phyloP scores from a whole-genome alignment of 2,888 invertebrate genomes.

The Coremacera marginata region DNA sequence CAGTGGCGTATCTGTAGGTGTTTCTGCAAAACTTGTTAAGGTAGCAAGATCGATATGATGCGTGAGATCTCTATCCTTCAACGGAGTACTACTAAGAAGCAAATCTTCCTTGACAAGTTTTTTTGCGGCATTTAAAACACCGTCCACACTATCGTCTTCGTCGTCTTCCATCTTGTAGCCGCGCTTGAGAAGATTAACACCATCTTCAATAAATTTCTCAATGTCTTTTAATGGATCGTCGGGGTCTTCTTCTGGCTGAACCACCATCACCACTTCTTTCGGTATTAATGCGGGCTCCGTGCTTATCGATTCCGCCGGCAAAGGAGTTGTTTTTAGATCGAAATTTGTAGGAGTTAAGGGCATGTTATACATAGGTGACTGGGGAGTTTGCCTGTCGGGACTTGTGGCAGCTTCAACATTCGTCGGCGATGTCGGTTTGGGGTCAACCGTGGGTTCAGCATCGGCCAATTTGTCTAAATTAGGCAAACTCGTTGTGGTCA shows the following conservation, averaged over 20 bases:
- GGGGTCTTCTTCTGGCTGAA: conserved; percentile 50
- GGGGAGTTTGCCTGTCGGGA: too few relatives aligned
- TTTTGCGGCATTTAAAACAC: conserved; percentile 18
- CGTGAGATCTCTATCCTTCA: not conserved
- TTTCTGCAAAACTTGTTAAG: conserved; percentile 48
- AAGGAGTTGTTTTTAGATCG: not conserved
- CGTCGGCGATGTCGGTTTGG: too few relatives aligned
- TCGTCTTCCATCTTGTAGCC: conserved; percentile 61
- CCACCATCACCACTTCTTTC: not conserved
- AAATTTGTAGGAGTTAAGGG: conserved; percentile 7
- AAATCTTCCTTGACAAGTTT: conserved; percentile 12
- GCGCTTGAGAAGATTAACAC: conserved; percentile 63
- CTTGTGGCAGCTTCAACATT: too few relatives aligned
- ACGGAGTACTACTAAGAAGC: not conserved
- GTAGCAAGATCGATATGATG: not conserved
- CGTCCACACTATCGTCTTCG: conserved; percentile 39
- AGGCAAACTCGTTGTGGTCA: not conserved
- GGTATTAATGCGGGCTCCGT: not conserved
- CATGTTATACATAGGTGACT: too few relatives aligned
- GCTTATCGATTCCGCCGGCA: not conserved
- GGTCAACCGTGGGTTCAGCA: too few relatives aligned
- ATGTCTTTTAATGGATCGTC: conserved; percentile 64
- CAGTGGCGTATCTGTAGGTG: conserved; percentile 57
- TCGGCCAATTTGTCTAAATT: not conserved
- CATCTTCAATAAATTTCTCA: conserved; percentile 65